Percentiles rank a stretch among this genome's conserved stretches.
Evolutionary conservation across 2,888 invertebrate genomes (phyloP).

Genomic region (Agrotis segetum): DNA sequence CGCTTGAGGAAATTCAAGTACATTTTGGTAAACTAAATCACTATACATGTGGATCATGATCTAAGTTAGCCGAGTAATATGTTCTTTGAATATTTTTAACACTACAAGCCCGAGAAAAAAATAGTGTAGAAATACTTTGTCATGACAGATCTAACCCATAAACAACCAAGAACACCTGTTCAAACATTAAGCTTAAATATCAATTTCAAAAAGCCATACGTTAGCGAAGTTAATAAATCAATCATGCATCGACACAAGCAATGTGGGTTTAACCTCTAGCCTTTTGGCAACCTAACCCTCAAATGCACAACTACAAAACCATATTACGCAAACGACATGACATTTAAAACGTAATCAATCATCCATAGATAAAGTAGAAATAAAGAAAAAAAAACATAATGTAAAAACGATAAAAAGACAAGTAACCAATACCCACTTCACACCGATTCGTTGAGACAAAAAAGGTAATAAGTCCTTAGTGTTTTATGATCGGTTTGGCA

Average conservation of each 20-base stretch:
- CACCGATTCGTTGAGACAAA: slow-evolving; percentile 75
- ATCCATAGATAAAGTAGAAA: slow-evolving; percentile 26
- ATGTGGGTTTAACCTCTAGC: slow-evolving; percentile 58
- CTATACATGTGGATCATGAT: too few species aligned
- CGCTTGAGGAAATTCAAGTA: too few species aligned
- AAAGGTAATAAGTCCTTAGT: slow-evolving; percentile 76
- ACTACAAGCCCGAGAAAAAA: neutral
- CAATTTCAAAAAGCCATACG: slow-evolving; percentile 38
- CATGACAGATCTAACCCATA: neutral
- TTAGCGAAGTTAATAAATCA: slow-evolving; percentile 47
- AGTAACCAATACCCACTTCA: slow-evolving; percentile 64
- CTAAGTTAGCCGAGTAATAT: neutral
- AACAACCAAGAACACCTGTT: slow-evolving; percentile 26
- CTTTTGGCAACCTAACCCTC: slow-evolving; percentile 50
- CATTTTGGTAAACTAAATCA: too few species aligned
- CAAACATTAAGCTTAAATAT: slow-evolving; percentile 21
- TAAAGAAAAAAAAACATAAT: slow-evolving; percentile 29
- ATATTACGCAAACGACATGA: slow-evolving; percentile 56
- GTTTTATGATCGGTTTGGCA: slow-evolving; percentile 70
- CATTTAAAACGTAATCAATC: slow-evolving; percentile 62
- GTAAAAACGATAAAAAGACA: slow-evolving; percentile 52
- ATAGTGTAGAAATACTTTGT: neutral
- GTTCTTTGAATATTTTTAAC: neutral
- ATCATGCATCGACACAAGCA: slow-evolving; percentile 49
- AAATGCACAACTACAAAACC: slow-evolving; percentile 35